Evolutionary conservation across 2,888 invertebrate genomes (phyloP).

Genomic region (Therioaphis trifolii): DNA sequence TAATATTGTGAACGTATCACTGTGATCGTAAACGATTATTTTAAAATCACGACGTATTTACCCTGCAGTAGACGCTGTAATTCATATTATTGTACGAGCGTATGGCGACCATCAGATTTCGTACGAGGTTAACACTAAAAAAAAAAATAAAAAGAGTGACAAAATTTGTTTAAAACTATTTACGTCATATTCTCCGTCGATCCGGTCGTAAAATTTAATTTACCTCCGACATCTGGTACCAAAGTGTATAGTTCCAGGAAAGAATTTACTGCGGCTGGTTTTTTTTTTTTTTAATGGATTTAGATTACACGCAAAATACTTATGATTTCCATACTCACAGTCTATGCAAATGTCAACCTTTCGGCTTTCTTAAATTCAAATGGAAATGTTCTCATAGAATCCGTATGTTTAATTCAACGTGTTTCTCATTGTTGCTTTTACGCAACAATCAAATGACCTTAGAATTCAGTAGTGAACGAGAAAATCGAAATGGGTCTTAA

Average conservation of each 20-base stretch:
- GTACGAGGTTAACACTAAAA: not conserved
- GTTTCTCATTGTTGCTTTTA: not conserved
- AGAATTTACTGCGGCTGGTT: not conserved
- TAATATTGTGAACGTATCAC: too few relatives aligned
- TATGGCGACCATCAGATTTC: not conserved
- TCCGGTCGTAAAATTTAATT: conserved; percentile 52
- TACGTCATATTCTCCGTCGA: conserved; percentile 23
- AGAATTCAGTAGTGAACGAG: too few relatives aligned
- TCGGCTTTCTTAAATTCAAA: not conserved
- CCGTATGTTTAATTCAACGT: not conserved
- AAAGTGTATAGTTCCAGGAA: conserved; percentile 32
- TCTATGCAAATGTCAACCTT: not conserved
- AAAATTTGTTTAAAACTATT: conserved; percentile 45
- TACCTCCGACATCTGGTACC: conserved; percentile 41
- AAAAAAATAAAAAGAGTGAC: not conserved
- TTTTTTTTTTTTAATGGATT: not conserved
- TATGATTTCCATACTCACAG: conserved; percentile 3
- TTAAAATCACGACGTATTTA: not conserved
- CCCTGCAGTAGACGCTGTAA: not conserved
- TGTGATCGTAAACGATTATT: too few relatives aligned
- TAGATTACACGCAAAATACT: conserved; percentile 5
- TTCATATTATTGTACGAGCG: not conserved
- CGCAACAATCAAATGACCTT: too few relatives aligned
- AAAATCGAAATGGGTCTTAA: too few relatives aligned
- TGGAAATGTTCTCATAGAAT: not conserved